A percentile compares a stretch with the other conserved stretches of the same genome.
These are phyloP conservation scores for Sesamia inferens DNA, from an alignment of 2,888 invertebrate genomes.

Conservation along the genomic window DNA sequence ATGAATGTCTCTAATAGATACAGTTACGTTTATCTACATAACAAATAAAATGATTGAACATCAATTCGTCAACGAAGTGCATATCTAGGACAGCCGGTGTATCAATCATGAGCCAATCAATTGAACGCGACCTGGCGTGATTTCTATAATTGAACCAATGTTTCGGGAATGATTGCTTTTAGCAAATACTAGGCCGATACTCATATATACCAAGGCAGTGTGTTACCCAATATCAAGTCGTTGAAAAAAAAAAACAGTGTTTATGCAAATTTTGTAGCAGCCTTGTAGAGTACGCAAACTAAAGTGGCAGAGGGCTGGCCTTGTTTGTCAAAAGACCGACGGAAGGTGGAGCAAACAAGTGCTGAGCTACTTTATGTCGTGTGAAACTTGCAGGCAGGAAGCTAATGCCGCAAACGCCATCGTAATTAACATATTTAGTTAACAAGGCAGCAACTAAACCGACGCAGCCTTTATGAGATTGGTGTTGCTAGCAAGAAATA, in stretches of 20 bases:
- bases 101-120: slow-evolving; percentile 16
- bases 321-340: no score
- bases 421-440: slow-evolving; percentile 19
- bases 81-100: neutral
- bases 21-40: neutral
- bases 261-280: no score
- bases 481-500: slow-evolving; percentile 6
- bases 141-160: slow-evolving; percentile 5
- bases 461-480: neutral
- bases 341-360: no score
- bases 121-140: slow-evolving; percentile 1
- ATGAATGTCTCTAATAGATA: neutral
- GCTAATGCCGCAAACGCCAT: neutral
- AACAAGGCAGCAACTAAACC: slow-evolving; percentile 13
- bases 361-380: slow-evolving; percentile 2
- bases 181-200: neutral
- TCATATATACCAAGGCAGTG: no score
- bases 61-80: neutral
- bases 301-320: no score
- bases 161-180: slow-evolving; percentile 4
- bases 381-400: slow-evolving; percentile 1
- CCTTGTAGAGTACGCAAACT: no score
- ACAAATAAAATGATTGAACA: slow-evolving; percentile 1
- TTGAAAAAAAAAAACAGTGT: neutral
- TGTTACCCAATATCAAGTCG: neutral